phyloP scores from a whole-genome alignment of 2,888 invertebrate genomes.

The Heliothis peltigera region DNA sequence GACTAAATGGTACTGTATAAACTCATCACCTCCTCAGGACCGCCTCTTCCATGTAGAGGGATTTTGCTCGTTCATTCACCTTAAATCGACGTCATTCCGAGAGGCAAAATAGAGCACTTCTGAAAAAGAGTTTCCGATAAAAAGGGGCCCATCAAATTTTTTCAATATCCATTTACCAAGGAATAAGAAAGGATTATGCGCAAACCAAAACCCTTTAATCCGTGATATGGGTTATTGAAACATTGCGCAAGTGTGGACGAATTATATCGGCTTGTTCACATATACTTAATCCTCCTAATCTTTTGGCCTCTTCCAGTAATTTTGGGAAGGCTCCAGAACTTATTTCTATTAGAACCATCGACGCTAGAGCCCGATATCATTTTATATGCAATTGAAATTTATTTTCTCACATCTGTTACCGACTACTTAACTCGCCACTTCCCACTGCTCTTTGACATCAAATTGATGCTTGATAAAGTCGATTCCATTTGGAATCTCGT shows the following conservation, averaged over 20 bases:
- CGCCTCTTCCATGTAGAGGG: slow-evolving; percentile 88
- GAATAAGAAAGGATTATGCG: slow-evolving; percentile 86
- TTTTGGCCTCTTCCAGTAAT: slow-evolving; percentile 66
- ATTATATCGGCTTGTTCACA: slow-evolving; percentile 72
- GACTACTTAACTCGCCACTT: slow-evolving; percentile 36
- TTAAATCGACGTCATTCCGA: slow-evolving; percentile 88
- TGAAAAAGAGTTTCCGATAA: slow-evolving; percentile 86
- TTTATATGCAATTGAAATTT: slow-evolving; percentile 55
- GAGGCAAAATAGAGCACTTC: slow-evolving; percentile 87
- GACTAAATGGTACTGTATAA: slow-evolving; percentile 86
- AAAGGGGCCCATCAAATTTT: slow-evolving; percentile 84
- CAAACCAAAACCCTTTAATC: slow-evolving; percentile 84
- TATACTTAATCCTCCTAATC: slow-evolving; percentile 66
- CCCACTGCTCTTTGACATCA: slow-evolving; percentile 46
- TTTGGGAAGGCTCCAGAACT: slow-evolving; percentile 60
- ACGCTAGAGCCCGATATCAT: slow-evolving; percentile 38
- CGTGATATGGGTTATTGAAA: slow-evolving; percentile 83
- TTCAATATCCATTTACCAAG: slow-evolving; percentile 87
- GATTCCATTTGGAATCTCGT: slow-evolving; percentile 24
- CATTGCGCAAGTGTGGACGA: slow-evolving; percentile 76
- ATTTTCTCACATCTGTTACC: slow-evolving; percentile 48
- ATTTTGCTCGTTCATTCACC: slow-evolving; percentile 88
- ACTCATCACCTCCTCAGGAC: slow-evolving; percentile 86
- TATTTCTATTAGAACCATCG: slow-evolving; percentile 58
- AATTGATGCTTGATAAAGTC: slow-evolving; percentile 49